These are phyloP conservation scores for Strix uralensis DNA, from an alignment of 2,113 vertebrate genomes.

Conservation along the genomic window DNA sequence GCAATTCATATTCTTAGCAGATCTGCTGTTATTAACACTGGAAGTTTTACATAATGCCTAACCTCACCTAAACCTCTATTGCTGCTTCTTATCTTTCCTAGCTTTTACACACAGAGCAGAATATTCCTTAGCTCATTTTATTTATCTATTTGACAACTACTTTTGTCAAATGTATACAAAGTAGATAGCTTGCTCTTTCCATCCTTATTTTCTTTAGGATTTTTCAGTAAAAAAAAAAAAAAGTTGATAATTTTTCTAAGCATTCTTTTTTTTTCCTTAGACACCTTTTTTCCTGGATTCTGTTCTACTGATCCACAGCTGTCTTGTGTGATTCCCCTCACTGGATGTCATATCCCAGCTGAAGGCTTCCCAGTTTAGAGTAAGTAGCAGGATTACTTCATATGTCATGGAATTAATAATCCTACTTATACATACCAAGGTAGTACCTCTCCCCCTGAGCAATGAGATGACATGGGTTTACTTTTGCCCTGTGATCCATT, in stretches of 20 bases:
- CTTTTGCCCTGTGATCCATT: not conserved
- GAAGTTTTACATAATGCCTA: not conserved
- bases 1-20: fast-evolving
- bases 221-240: not conserved
- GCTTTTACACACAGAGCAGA: not conserved
- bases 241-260: not conserved
- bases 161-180: not conserved
- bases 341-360: not conserved
- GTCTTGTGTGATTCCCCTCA: not conserved
- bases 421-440: not conserved
- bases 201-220: not conserved
- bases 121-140: not conserved
- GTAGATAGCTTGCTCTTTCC: not conserved
- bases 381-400: not conserved
- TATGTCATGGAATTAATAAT: not conserved
- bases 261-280: not conserved
- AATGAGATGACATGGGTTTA: not conserved
- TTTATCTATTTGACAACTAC: not conserved
- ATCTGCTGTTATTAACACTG: not conserved
- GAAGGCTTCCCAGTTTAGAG: not conserved
- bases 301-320: not conserved
- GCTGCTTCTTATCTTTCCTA: not conserved
- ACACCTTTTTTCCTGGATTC: not conserved
- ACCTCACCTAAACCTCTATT: not conserved
- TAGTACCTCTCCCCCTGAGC: not conserved